These are phyloP conservation scores for Taenioides sp. DNA, from an alignment of 2,797 vertebrate species.

Conservation along the genomic window DNA sequence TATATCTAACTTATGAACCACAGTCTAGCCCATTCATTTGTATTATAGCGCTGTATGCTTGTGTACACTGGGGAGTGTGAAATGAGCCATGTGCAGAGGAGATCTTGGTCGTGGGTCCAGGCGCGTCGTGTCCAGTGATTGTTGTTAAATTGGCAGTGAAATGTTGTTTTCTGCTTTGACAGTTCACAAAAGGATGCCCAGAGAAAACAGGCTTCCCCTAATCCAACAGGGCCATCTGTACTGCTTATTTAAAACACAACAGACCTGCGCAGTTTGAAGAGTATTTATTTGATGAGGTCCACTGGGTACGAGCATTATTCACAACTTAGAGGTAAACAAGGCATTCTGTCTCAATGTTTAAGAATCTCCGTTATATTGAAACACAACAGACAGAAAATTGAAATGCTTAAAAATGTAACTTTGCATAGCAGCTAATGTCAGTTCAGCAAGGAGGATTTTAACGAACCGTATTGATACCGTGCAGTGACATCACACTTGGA, in stretches of 20 bases:
- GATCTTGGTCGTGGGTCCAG: constrained; percentile 59
- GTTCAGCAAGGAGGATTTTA: background rate
- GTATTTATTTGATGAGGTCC: constrained; percentile 22
- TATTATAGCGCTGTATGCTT: constrained; percentile 21
- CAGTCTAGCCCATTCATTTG: background rate
- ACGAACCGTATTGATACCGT: too few species aligned
- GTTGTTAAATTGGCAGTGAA: constrained; percentile 74
- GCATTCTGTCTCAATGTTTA: constrained; percentile 7
- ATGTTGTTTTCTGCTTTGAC: constrained; percentile 70
- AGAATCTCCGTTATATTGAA: background rate
- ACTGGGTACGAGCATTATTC: background rate
- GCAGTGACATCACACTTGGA: background rate
- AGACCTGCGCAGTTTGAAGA: constrained; percentile 40
- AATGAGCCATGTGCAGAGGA: constrained; percentile 48
- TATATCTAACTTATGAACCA: too few species aligned
- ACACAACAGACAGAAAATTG: background rate
- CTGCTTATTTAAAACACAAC: constrained; percentile 21
- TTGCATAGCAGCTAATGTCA: background rate
- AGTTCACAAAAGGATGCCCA: constrained; percentile 45
- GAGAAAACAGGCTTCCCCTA: constrained; percentile 18
- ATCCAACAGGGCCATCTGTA: constrained; percentile 22
- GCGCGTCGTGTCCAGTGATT: constrained; percentile 59
- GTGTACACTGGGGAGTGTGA: constrained; percentile 33
- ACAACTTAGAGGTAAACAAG: constrained; percentile 5
- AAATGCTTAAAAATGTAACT: background rate